Evolutionary conservation across 2,888 invertebrate genomes (phyloP).

Genomic region (Saturnia pavonia): DNA sequence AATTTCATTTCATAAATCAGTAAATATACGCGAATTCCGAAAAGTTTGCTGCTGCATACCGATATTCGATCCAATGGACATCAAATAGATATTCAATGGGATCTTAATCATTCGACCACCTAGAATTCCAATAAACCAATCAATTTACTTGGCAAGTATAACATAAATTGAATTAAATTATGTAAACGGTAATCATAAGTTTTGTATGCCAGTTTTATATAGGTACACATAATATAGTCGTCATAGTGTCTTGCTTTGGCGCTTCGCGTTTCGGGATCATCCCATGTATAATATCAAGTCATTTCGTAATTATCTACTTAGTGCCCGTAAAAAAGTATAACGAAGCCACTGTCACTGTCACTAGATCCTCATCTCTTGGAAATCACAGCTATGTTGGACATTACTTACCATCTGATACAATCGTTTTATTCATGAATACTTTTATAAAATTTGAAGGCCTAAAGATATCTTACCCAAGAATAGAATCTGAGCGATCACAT

Average conservation of each 20-base stretch:
- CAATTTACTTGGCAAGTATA: too few species aligned
- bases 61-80: too few species aligned
- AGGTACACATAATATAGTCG: not conserved
- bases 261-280: not conserved
- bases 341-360: too few species aligned
- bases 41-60: too few species aligned
- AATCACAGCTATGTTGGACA: not conserved
- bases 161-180: too few species aligned
- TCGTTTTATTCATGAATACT: not conserved
- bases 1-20: too few species aligned
- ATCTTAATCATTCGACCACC: too few species aligned
- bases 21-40: too few species aligned
- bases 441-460: too few species aligned
- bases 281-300: not conserved
- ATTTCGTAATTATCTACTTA: not conserved
- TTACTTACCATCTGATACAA: not conserved
- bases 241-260: not conserved
- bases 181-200: too few species aligned
- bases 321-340: not conserved
- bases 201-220: not conserved
- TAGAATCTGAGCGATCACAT: constrained; percentile 66
- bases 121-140: too few species aligned
- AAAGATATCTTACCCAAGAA: constrained; percentile 58
- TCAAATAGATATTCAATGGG: too few species aligned
- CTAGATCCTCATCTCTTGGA: not conserved